Percentiles rank a stretch among this genome's conserved stretches.
Conservation (phyloP, 2,888 invertebrate genomes). For the Pandemis corylana region DNA sequence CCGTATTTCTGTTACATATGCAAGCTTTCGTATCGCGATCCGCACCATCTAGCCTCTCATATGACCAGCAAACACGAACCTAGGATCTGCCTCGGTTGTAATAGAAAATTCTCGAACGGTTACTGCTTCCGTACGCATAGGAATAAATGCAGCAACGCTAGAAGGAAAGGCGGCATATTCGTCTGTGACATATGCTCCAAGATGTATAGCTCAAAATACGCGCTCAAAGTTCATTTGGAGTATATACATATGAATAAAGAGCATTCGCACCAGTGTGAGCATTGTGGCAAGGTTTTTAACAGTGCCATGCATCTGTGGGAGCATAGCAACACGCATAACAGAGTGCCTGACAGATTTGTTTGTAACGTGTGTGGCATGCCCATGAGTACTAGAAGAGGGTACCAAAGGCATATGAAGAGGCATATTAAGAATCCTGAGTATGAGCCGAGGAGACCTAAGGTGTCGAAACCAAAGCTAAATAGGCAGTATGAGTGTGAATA, state of each 20-base stretch:
- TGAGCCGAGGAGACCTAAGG: neutral
- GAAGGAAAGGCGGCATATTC: constrained; percentile 40
- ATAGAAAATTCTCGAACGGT: constrained; percentile 53
- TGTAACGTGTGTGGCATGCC: constrained; percentile 57
- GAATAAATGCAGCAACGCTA: constrained; percentile 46
- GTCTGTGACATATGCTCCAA: constrained; percentile 63
- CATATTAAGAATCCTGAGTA: constrained; percentile 33
- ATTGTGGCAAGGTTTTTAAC: constrained; percentile 60
- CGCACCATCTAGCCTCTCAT: constrained; percentile 50
- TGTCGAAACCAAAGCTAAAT: neutral
- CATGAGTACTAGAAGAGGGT: constrained; percentile 59
- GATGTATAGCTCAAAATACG: constrained; percentile 50
- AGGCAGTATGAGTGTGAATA: constrained; percentile 31
- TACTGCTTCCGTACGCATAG: constrained; percentile 56
- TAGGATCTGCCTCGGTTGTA: constrained; percentile 53
- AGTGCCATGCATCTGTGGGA: constrained; percentile 55
- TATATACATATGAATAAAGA: constrained; percentile 49
- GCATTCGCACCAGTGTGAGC: constrained; percentile 54
- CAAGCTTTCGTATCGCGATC: constrained; percentile 50
- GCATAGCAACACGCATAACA: constrained; percentile 59
- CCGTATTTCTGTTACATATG: constrained; percentile 56
- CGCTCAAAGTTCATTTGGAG: constrained; percentile 55
- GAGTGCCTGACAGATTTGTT: constrained; percentile 54
- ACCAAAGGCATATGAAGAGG: constrained; percentile 51
- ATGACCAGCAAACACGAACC: constrained; percentile 51